Base-by-base conservation (phyloP, 2,113 vertebrate genomes). In the Saccopteryx leptura region DNA sequence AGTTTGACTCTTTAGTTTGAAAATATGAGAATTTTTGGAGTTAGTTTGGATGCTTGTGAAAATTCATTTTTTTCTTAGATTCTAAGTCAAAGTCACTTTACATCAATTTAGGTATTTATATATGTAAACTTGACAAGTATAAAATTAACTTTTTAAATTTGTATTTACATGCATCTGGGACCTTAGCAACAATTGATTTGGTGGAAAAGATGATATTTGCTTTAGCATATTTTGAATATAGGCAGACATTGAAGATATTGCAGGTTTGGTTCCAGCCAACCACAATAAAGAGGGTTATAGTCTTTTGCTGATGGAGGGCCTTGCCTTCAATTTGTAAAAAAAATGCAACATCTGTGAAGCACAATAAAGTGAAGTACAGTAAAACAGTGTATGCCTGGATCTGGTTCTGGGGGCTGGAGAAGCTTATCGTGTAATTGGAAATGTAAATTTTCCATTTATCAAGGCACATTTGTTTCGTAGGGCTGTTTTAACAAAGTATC, bases 41-140 rank as follows among this genome's bases (percentile, higher is more conserved):
- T 86, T 76, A 48, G 31, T 18, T 19, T 69, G 68, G 65, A 11
- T 52, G 23, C 61, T 85, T 58, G 19, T 65, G 46, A 97, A 75
- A 95, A 85, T 92, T 82, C 39, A 90, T 81, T 93, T 91, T 96
- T 93, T 72, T 96, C 88, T 97, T 74, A 93, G n/a, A 84, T 46
- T 88, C n/a, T 90, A 91, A 76, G 9, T 96, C 88, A 95, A 75
- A 80, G 17, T 87, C 21, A 87, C 89, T 19, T 89, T 83, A 52
- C 12, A 31, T 91, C 78, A 71, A 74, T 68, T 90, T 48, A 88
- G 86, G 80, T 93, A 92, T 75, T 79, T 87, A 88, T 18, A 28
- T 63, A 61, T 69, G 85, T 85, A 88, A 50, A 50, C 39, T 69
- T 82, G 24, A 14, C 76, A 68, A 65, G 24, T 74, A n/a, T 81